Percentiles rank a stretch among this genome's conserved stretches.
Conservation (phyloP, 1,140 invertebrate species). For the Oncopeltus fasciatus region DNA sequence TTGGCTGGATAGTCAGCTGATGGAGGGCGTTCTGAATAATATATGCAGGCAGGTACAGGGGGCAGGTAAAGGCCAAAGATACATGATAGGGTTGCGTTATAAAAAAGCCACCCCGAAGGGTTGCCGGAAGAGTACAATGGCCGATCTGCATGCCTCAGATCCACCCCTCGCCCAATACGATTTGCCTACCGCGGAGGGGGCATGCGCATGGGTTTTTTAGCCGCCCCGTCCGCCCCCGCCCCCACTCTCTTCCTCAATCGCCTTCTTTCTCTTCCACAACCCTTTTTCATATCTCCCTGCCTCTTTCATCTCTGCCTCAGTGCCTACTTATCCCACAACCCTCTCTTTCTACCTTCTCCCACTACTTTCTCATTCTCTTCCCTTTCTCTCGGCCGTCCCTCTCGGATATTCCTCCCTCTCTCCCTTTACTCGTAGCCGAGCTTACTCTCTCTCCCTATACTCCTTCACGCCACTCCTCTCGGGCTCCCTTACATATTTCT, state of each 20-base stretch:
- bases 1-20: too few species aligned
- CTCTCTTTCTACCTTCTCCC: neutral
- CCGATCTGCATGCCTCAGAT: too few species aligned
- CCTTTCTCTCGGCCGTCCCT: constrained; percentile 1
- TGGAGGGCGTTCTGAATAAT: too few species aligned
- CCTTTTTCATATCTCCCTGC: neutral
- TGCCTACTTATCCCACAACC: neutral
- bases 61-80: too few species aligned
- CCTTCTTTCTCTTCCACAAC: neutral
- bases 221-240: neutral
- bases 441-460: constrained; percentile 4
- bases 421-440: neutral
- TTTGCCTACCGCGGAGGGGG: too few species aligned
- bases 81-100: too few species aligned
- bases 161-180: too few species aligned
- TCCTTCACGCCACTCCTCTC: neutral
- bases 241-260: neutral
- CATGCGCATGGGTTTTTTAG: too few species aligned
- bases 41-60: too few species aligned
- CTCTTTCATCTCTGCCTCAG: neutral
- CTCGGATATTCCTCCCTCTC: neutral
- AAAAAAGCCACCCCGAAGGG: too few species aligned
- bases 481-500: too few species aligned
- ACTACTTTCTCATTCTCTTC: neutral
- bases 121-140: too few species aligned